Evolutionary conservation across 1,140 invertebrate genomes (phyloP).

Genomic region (Nebria ingens): DNA sequence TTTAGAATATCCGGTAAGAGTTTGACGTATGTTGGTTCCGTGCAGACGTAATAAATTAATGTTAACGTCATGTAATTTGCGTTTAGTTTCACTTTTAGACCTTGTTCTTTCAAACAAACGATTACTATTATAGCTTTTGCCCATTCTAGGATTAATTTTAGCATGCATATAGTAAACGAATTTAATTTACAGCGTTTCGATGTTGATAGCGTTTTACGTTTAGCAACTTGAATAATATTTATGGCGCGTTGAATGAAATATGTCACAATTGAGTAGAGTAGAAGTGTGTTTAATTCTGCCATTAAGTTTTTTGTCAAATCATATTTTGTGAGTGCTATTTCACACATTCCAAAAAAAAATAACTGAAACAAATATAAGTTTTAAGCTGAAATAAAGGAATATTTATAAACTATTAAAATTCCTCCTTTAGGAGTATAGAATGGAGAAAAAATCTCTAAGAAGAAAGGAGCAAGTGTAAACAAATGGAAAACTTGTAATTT

Average conservation of each 20-base stretch:
- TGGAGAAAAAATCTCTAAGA: too few relatives aligned
- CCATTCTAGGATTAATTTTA: constrained; percentile 68
- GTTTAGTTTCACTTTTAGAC: constrained; percentile 60
- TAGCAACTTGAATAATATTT: constrained; percentile 50
- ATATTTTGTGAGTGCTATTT: constrained; percentile 21
- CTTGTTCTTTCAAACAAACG: constrained; percentile 59
- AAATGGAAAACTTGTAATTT: too few relatives aligned
- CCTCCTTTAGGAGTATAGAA: too few relatives aligned
- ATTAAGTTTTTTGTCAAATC: constrained; percentile 41
- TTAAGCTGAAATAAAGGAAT: constrained; percentile 47
- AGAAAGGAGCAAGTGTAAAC: too few relatives aligned
- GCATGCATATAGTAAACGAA: constrained; percentile 53
- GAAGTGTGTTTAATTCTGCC: constrained; percentile 57
- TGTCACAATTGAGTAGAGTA: constrained; percentile 68
- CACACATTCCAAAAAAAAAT: constrained; percentile 54
- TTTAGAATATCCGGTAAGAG: constrained; percentile 42
- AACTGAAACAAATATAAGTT: constrained; percentile 26
- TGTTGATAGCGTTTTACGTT: constrained; percentile 56
- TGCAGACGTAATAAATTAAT: constrained; percentile 51
- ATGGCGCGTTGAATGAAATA: constrained; percentile 63
- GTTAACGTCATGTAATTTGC: constrained; percentile 49
- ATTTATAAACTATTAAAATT: too few relatives aligned
- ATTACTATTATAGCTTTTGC: constrained; percentile 64
- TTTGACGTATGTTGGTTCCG: constrained; percentile 41
- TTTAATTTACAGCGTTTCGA: constrained; percentile 49